Evolutionary conservation across 23 tunicate species (phyloP).

Genomic region (Trididemnum miniatum): DNA sequence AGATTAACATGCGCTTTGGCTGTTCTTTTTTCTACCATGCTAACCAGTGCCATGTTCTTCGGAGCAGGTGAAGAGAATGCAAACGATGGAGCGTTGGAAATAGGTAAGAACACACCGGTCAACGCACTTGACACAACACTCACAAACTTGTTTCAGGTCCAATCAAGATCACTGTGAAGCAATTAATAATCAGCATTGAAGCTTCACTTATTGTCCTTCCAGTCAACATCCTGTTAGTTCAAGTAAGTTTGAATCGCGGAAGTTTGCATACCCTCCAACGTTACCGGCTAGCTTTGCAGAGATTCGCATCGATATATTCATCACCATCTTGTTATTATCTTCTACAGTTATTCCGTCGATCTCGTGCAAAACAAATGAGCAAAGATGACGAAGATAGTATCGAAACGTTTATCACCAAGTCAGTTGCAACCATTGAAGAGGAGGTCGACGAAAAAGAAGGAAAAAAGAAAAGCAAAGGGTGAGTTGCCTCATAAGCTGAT

Average conservation of each 20-base stretch:
- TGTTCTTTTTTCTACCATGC: conserved; percentile 69
- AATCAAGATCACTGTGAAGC: conserved; percentile 64
- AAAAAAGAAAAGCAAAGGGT: conserved; percentile 38
- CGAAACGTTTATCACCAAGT: conserved; percentile 10
- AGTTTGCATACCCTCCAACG: too few species aligned
- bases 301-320: too few species aligned
- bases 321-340: not conserved
- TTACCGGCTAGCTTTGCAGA: too few species aligned
- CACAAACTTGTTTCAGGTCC: conserved; percentile 58
- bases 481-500: too few species aligned
- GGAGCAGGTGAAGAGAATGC: conserved; percentile 56
- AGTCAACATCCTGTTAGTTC: conserved; percentile 59
- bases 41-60: conserved; percentile 82
- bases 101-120: conserved; percentile 37
- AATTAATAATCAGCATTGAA: conserved; percentile 71
- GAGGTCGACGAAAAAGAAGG: conserved; percentile 30
- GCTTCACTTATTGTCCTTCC: conserved; percentile 76
- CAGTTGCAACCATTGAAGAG: conserved; percentile 23
- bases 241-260: conserved; percentile 55
- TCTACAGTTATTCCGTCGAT: conserved; percentile 49
- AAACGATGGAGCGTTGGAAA: conserved; percentile 65
- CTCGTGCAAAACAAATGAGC: conserved; percentile 29
- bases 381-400: not conserved
- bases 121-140: not conserved
- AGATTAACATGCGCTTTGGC: conserved; percentile 67